A percentile compares a stretch with the other conserved stretches of the same genome.
These are phyloP conservation scores for Tubulanus polymorphus DNA, from an alignment of 2,888 invertebrate genomes.

Conservation along the genomic window DNA sequence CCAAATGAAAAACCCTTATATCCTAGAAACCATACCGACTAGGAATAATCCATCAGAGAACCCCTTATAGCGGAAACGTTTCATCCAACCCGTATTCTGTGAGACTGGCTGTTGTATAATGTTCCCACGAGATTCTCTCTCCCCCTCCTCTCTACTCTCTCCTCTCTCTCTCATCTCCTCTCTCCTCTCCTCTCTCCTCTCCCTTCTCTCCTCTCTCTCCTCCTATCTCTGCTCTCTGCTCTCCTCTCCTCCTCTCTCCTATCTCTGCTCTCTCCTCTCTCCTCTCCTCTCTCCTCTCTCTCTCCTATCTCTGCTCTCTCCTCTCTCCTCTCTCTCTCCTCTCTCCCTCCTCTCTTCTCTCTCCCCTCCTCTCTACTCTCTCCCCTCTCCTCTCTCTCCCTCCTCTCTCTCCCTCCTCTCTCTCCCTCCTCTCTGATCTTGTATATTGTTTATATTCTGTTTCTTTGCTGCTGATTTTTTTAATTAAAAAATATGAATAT, in stretches of 20 bases:
- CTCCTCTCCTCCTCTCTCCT: not conserved
- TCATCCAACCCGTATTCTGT: too few species aligned
- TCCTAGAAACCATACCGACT: too few species aligned
- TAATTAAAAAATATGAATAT: too few species aligned
- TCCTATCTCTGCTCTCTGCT: not conserved
- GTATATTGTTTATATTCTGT: too few species aligned
- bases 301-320: not conserved
- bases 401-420: not conserved
- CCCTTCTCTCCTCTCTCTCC: constrained; percentile 1
- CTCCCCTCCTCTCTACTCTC: not conserved
- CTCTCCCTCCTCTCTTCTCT: not conserved
- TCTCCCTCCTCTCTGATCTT: too few species aligned
- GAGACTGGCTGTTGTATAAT: too few species aligned
- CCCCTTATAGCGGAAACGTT: too few species aligned
- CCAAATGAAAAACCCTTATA: too few species aligned
- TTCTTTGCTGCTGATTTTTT: too few species aligned
- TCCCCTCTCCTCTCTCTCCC: not conserved
- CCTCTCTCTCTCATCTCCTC: not conserved
- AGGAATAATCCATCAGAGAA: too few species aligned
- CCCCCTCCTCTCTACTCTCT: too few species aligned
- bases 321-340: not conserved
- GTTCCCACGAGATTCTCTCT: too few species aligned
- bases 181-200: not conserved
- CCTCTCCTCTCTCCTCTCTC: not conserved
- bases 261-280: not conserved